Base-by-base conservation (phyloP, 2,888 invertebrate species). In the Cryptocephalus primarius region DNA sequence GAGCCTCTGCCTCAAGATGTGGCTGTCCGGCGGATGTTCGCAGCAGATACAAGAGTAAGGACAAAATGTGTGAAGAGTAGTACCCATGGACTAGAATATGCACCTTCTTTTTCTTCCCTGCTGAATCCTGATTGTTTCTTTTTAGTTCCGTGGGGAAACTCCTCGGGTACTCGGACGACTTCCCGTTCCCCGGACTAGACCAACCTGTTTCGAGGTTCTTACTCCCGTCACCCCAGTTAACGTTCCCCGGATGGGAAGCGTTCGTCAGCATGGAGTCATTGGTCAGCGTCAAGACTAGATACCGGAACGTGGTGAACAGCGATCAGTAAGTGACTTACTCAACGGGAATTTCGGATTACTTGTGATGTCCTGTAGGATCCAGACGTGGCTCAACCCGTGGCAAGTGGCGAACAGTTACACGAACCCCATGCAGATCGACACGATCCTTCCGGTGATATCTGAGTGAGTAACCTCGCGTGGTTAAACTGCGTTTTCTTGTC, bases 351-450 rank as follows among this genome's bases (percentile, higher is more conserved):
- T 42, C 38, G 10, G 11, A 38, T 33, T 31, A 32, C 14, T 43
- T 13, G 2, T 43, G 13, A 22, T 13, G 8, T 6, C 8, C 10
- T 40, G 10, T 61, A 84, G 84, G 56, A 74, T 83, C 42, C 68
- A 73, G 33, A 80, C 83, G 0, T 85, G 83, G 83, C 67, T 84
- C 66, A 84, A 83, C 62, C 74, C 77, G 1, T 84, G 83, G 83
- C 83, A 84, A 65, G 66, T 83, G n/a, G 70, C 74, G 38, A 77
- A 77, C 49, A 75, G 75, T 51, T 81, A 77, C 58, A 81, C 79
- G 1, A 80, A 78, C 57, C 80, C 82, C 4, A 77, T 78, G 77
- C 79, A 79, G 56, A 69, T 82, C 4, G 76, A 79, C 48, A 74
- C 74, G 34, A 72, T 84, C 9, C 63, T 76, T 8, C 72, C 72